Conservation (phyloP, 2,797 vertebrate genomes). For the Sparidentex hasta region DNA sequence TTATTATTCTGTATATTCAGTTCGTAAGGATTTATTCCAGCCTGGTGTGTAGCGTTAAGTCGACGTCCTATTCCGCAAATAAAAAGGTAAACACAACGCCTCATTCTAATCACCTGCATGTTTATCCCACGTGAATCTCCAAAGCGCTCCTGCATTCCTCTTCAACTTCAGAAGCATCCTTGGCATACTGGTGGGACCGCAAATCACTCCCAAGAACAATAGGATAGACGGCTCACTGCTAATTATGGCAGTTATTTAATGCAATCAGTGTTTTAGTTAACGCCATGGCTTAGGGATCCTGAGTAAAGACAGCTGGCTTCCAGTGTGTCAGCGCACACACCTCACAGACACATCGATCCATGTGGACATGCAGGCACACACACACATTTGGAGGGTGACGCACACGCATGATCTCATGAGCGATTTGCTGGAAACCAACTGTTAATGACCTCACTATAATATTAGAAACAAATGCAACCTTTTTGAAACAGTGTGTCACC, state of each 20-base stretch:
- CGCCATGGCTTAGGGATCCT: constrained; percentile 1
- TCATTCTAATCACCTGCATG: constrained; percentile 24
- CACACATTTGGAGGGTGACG: too few relatives aligned
- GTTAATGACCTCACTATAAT: too few relatives aligned
- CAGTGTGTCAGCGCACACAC: background rate
- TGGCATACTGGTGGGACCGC: background rate
- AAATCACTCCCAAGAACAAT: constrained; percentile 7
- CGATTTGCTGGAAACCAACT: too few relatives aligned
- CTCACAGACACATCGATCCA: background rate
- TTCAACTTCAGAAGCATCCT: background rate
- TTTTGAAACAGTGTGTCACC: too few relatives aligned
- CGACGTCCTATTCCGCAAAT: background rate
- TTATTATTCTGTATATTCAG: background rate
- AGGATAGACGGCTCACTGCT: background rate
- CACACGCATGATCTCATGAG: too few relatives aligned
- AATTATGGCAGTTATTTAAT: constrained; percentile 10
- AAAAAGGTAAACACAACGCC: constrained; percentile 18
- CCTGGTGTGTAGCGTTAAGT: background rate
- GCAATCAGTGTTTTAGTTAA: constrained; percentile 4
- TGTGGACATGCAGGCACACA: too few relatives aligned
- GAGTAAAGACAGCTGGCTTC: constrained; percentile 22
- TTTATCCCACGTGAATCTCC: constrained; percentile 5
- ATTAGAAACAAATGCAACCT: too few relatives aligned
- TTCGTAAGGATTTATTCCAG: constrained; percentile 11
- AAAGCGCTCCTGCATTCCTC: background rate